Evolutionary conservation across 2,888 invertebrate species (phyloP), one percentile per base, ranked within the genome.

Genomic region (Drosophila mayaguana): DNA sequence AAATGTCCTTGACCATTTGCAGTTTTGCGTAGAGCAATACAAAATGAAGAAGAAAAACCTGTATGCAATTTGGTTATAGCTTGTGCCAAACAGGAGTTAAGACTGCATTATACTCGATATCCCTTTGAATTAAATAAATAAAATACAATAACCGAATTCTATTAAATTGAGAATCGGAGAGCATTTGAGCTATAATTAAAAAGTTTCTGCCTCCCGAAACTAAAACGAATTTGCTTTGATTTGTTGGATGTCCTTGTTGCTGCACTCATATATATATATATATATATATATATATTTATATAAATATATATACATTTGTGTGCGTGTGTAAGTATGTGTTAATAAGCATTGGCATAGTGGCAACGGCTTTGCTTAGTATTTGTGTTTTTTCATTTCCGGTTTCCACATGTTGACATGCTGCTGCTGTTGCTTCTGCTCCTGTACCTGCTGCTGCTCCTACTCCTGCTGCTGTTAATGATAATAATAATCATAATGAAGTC

Each of bases 361-460:
- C 87, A 87, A 84, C 83, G 80, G 85, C 75, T 84, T 72, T 82
- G 87, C 82, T 76, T 63, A 75, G 77, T 89, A 80, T 90, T 86
- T 89, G 87, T 83, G 78, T 85, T 88, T 81, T 81, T 81, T 86
- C 84, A 89, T 90, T 90, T 90, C 90, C 90, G 90, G 90, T 79
- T 89, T 83, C 77, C 80, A 90, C 80, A 86, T 85, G 81, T 86
- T 85, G 80, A 87, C 89, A 85, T 81, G 77, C 64, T 83, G 78
- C 72, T 80, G 80, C 69, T 78, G 75, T 68, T 75, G 73, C 63
- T 72, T 63, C 55, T 71, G 70, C 64, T 72, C 25, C n/a, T 16
- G 25, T 36, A 65, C 14, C 40, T 28, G 32, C 43, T 63, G 25
- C 32, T 28, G 46, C 67, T 72, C 51, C 48, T 32, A 22, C 56